Evolutionary conservation across 37 sponge, comb jelly and placozoan genomes (phyloP).

Genomic region (Aplysina aerophoba): DNA sequence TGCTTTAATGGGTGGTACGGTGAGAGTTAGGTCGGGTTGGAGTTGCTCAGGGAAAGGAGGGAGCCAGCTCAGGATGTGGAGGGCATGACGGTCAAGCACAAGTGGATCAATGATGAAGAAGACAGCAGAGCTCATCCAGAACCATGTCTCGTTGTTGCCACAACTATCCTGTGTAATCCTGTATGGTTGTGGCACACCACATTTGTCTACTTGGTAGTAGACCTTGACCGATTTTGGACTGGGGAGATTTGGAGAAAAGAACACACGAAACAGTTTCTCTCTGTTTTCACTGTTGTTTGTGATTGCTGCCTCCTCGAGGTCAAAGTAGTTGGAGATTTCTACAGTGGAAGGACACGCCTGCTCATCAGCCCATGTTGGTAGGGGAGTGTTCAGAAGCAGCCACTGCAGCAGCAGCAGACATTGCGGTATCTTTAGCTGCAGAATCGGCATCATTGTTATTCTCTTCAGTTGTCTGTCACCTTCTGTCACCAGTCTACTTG

Average conservation of each 20-base stretch:
- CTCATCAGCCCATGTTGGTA: no score
- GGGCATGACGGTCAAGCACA: not conserved
- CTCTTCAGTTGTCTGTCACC: no score
- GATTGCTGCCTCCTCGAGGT: not conserved
- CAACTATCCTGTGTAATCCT: not conserved
- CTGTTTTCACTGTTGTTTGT: not conserved
- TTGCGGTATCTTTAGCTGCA: no score
- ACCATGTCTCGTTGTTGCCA: not conserved
- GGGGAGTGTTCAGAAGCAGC: no score
- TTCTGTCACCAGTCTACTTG: no score
- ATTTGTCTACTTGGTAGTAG: not conserved
- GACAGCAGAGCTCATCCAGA: conserved; percentile 18
- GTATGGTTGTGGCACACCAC: not conserved
- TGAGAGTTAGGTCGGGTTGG: not conserved
- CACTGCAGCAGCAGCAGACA: no score
- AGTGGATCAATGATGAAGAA: conserved; percentile 4
- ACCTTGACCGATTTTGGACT: not conserved
- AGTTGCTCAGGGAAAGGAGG: not conserved
- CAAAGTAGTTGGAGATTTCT: no score
- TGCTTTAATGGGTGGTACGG: not conserved
- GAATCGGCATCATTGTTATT: no score
- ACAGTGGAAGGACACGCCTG: no score
- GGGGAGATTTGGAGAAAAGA: conserved; percentile 3
- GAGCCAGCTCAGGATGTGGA: not conserved
- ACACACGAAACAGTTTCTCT: not conserved